Conservation (phyloP, 2,113 vertebrate genomes). For the Grammomys surdaster region DNA sequence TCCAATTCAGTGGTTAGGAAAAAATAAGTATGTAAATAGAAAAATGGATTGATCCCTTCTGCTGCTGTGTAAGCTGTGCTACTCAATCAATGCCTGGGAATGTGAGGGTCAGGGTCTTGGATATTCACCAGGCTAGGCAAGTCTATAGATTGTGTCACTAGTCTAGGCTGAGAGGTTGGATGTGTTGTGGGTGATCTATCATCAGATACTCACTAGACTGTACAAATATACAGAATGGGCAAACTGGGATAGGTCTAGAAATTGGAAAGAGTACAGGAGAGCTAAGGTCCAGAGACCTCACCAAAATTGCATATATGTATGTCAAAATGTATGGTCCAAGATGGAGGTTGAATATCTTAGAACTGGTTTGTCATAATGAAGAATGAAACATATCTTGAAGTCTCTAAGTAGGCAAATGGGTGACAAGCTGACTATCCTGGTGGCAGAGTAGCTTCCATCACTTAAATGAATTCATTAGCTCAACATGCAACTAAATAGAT, state of each 20-base stretch:
- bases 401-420: neutral
- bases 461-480: conserved; percentile 1
- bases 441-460: neutral
- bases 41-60: neutral
- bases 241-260: neutral
- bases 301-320: neutral
- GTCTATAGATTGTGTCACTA: neutral
- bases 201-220: neutral
- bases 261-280: neutral
- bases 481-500: neutral
- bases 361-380: neutral
- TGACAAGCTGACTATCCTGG: neutral
- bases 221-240: neutral
- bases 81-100: neutral
- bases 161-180: neutral
- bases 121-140: neutral
- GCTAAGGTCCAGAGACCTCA: neutral
- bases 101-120: too few species aligned
- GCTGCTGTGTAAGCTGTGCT: neutral
- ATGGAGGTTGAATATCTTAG: neutral
- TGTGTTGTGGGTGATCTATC: neutral
- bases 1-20: neutral
- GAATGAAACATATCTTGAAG: neutral
- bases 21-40: neutral
- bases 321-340: neutral